phyloP scores from a whole-genome alignment of 2,113 vertebrate genomes.

The Mellivora capensis region DNA sequence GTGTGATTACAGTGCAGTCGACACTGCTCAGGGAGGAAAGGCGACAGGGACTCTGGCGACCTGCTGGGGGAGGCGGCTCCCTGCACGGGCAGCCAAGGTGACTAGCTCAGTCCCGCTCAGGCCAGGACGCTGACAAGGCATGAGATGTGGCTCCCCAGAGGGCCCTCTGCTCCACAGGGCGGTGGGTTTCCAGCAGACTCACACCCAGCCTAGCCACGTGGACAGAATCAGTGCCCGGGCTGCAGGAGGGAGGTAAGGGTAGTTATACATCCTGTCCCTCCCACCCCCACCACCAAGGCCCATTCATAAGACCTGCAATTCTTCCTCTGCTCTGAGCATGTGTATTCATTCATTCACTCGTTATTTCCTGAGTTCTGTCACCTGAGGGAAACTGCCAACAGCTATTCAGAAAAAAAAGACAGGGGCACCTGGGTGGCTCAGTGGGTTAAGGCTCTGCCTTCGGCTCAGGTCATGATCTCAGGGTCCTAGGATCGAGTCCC shows the following conservation, averaged over 20 bases:
- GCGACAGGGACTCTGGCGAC: neutral
- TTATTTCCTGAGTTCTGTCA: neutral
- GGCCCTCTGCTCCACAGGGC: neutral
- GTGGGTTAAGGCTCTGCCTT: too few relatives aligned
- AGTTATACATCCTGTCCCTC: neutral
- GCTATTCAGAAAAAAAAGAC: neutral
- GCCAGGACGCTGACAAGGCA: neutral
- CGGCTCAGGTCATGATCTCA: too few relatives aligned
- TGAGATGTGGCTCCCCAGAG: neutral
- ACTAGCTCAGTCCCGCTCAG: neutral
- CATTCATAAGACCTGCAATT: too few relatives aligned
- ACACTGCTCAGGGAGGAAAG: slow-evolving; percentile 61
- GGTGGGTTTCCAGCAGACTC: neutral
- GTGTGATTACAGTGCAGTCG: slow-evolving; percentile 84
- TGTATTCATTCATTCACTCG: neutral
- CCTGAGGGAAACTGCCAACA: neutral
- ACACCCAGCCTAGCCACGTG: neutral
- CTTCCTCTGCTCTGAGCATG: neutral
- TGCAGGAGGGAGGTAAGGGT: neutral
- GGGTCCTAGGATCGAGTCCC: too few relatives aligned
- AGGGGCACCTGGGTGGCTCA: too few relatives aligned
- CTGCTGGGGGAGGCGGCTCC: neutral
- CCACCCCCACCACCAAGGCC: neutral
- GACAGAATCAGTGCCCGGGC: neutral
- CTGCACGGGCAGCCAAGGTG: neutral